phyloP scores from a whole-genome alignment of 1,140 invertebrate genomes.

The Drosophila rufa region DNA sequence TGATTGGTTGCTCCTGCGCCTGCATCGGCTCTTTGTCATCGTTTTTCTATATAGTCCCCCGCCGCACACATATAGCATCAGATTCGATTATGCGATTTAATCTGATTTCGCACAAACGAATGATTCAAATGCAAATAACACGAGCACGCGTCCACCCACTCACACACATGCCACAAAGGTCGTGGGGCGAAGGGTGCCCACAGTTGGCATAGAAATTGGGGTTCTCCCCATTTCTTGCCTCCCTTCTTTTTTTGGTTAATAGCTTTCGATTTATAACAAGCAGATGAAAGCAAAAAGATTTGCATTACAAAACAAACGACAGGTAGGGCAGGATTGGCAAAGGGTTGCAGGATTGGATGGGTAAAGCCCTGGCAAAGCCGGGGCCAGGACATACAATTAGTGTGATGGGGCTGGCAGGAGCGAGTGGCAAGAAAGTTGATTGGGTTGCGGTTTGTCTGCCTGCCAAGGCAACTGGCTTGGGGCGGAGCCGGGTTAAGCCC shows the following conservation, averaged over 20 bases:
- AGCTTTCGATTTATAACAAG: constrained; percentile 81
- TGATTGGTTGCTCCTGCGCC: constrained; percentile 61
- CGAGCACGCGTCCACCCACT: constrained; percentile 33
- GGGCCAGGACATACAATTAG: constrained; percentile 56
- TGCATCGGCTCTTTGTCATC: constrained; percentile 77
- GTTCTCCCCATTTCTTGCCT: constrained; percentile 6
- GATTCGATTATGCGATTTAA: constrained; percentile 84
- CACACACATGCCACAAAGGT: constrained; percentile 31
- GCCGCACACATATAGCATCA: constrained; percentile 58
- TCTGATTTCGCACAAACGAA: constrained; percentile 84
- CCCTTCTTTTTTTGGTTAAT: constrained; percentile 60
- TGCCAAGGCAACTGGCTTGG: constrained; percentile 41
- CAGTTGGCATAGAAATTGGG: constrained; percentile 72
- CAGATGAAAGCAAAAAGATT: constrained; percentile 82
- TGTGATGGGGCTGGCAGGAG: constrained; percentile 50
- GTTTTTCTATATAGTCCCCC: constrained; percentile 34
- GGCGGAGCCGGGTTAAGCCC: constrained; percentile 33
- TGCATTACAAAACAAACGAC: constrained; percentile 79
- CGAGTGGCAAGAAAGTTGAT: constrained; percentile 46
- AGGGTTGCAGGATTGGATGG: constrained; percentile 15
- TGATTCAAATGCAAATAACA: constrained; percentile 82
- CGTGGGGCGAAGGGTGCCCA: constrained; percentile 16
- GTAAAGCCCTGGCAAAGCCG: constrained; percentile 28
- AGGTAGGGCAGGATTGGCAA: constrained; percentile 50
- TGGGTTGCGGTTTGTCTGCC: constrained; percentile 58